Percentiles rank a stretch among this genome's conserved stretches.
phyloP scores from a whole-genome alignment of 2,888 invertebrate genomes.

The Cephus sareptanus region DNA sequence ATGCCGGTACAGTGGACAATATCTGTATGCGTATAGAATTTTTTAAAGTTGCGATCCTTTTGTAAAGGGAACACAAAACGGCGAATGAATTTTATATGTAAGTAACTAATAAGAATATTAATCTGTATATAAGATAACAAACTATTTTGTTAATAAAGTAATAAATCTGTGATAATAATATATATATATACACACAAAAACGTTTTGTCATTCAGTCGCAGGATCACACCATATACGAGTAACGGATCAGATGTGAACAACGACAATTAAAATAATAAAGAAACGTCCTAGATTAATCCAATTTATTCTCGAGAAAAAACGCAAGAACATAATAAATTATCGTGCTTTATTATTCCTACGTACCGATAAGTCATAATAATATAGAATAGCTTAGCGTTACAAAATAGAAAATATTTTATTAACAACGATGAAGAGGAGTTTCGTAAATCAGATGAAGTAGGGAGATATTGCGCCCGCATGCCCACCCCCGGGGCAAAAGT shows the following conservation, averaged over 20 bases:
- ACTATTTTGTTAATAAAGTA: slow-evolving; percentile 58
- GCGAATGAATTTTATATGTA: slow-evolving; percentile 38
- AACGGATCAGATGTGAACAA: too few species aligned
- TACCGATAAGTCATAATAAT: slow-evolving; percentile 7
- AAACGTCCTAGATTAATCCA: not conserved
- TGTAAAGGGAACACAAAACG: not conserved
- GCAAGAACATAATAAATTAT: slow-evolving; percentile 9
- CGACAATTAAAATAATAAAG: not conserved
- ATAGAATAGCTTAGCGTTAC: slow-evolving; percentile 7
- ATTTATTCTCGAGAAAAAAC: not conserved
- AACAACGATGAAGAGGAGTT: slow-evolving; percentile 2
- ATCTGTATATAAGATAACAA: slow-evolving; percentile 49
- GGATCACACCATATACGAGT: not conserved
- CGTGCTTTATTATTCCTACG: slow-evolving; percentile 1
- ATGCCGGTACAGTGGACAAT: not conserved
- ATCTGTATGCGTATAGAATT: not conserved
- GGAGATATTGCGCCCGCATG: not conserved
- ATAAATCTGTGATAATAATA: slow-evolving; percentile 45
- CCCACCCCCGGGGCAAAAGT: not conserved
- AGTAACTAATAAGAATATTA: slow-evolving; percentile 25
- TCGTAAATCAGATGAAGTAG: not conserved
- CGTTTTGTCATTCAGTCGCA: not conserved
- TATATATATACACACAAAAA: not conserved
- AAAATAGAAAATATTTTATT: slow-evolving; percentile 11
- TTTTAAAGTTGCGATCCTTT: not conserved